phyloP scores from a whole-genome alignment of 2,888 invertebrate species.

The Eupithecia inturbata region DNA sequence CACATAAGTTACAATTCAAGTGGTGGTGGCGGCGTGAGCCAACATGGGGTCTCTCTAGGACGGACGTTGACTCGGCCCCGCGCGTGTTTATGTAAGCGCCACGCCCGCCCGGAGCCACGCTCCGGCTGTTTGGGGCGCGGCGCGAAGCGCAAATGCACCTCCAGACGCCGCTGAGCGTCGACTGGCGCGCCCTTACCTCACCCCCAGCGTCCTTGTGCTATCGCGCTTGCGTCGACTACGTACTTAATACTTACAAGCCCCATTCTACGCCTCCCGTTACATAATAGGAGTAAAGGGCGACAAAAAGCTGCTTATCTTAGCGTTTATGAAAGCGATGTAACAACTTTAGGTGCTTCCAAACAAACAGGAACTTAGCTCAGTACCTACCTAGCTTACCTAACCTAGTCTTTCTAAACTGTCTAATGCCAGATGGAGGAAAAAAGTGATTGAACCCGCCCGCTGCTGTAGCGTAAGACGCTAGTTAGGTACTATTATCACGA shows the following conservation, averaged over 20 bases:
- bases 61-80: conserved; percentile 78
- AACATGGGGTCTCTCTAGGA: conserved; percentile 78
- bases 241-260: conserved; percentile 51
- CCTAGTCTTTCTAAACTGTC: neutral
- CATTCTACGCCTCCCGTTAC: conserved; percentile 70
- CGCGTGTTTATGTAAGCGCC: conserved; percentile 85
- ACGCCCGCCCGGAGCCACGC: conserved; percentile 84
- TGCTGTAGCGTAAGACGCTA: neutral
- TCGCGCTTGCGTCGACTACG: conserved; percentile 69
- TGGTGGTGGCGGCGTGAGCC: conserved; percentile 77
- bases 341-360: neutral
- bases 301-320: conserved; percentile 44
- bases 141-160: conserved; percentile 78
- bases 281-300: conserved; percentile 68
- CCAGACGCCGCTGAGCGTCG: conserved; percentile 81
- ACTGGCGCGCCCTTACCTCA: conserved; percentile 71
- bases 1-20: conserved; percentile 66
- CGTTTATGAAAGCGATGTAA: neutral
- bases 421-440: neutral
- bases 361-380: neutral
- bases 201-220: conserved; percentile 56
- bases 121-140: conserved; percentile 81
- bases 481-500: neutral
- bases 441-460: neutral
- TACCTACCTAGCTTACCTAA: neutral